These are phyloP conservation scores for Drosophila paranaensis DNA, from an alignment of 2,888 invertebrate species.

Conservation along the genomic window DNA sequence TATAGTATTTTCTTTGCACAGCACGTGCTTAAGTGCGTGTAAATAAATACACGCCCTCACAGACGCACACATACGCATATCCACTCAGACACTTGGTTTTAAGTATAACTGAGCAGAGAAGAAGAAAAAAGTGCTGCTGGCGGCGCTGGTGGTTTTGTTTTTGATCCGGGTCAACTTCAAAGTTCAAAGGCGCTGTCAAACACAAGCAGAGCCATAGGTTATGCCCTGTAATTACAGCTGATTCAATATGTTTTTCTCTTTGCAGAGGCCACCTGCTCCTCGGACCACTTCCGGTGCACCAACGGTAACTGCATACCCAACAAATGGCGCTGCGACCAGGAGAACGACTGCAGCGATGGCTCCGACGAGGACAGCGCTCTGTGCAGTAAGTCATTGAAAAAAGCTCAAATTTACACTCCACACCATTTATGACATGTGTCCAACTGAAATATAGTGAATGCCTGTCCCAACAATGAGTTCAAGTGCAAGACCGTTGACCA, in stretches of 20 bases:
- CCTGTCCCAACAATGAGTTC: slow-evolving; percentile 87
- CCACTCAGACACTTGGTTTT: slow-evolving; percentile 22
- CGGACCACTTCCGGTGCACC: slow-evolving; percentile 91
- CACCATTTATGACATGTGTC: slow-evolving; percentile 10
- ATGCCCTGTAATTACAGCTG: slow-evolving; percentile 16
- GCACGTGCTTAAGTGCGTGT: slow-evolving; percentile 79
- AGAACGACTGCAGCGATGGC: slow-evolving; percentile 91
- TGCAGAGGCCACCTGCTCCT: slow-evolving; percentile 90
- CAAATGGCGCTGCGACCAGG: slow-evolving; percentile 93
- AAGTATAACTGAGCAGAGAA: slow-evolving; percentile 17
- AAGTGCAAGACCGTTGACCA: slow-evolving; percentile 88
- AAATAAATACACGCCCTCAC: slow-evolving; percentile 40
- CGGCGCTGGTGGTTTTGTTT: slow-evolving; percentile 47
- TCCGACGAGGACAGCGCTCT: slow-evolving; percentile 91
- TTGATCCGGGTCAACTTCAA: slow-evolving; percentile 53
- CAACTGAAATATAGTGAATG: slow-evolving; percentile 69
- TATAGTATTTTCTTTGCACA: slow-evolving; percentile 52
- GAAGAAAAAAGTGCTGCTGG: slow-evolving; percentile 4
- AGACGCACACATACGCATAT: slow-evolving; percentile 14
- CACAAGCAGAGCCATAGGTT: not conserved
- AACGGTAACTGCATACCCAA: slow-evolving; percentile 90
- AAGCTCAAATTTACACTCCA: not conserved
- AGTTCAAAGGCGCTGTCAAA: slow-evolving; percentile 53
- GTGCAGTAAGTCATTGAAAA: slow-evolving; percentile 88
- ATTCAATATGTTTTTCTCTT: slow-evolving; percentile 68